Evolutionary conservation across 2,113 vertebrate genomes (phyloP).

Genomic region (Ciconia stormi): DNA sequence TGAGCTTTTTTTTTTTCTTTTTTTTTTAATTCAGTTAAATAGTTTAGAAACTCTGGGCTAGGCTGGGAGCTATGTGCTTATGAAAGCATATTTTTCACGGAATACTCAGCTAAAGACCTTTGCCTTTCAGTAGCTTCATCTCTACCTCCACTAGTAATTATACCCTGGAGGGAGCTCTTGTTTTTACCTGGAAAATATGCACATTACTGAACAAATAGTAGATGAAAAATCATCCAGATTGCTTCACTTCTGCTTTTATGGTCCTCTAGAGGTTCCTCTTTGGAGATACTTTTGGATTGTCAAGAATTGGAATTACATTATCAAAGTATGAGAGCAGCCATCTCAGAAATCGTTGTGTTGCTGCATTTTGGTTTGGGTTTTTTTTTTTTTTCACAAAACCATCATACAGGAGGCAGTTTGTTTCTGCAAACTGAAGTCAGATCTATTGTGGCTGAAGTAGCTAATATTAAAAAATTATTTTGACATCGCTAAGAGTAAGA

Average conservation of each 20-base stretch:
- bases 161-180: neutral
- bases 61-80: neutral
- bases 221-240: neutral
- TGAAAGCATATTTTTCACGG: conserved; percentile 9
- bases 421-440: neutral
- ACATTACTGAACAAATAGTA: neutral
- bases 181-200: conserved; percentile 32
- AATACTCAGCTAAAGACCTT: neutral
- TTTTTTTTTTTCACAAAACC: neutral
- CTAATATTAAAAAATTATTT: neutral
- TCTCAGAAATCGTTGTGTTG: neutral
- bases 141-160: neutral
- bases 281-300: neutral
- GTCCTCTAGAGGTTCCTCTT: neutral
- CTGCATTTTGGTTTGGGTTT: neutral
- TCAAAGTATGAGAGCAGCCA: neutral
- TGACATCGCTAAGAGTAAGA: neutral
- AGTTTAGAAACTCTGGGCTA: neutral
- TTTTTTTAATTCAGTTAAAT: neutral
- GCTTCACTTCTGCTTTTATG: neutral
- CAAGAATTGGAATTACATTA: neutral
- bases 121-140: conserved; percentile 17
- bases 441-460: neutral
- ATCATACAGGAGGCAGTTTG: neutral
- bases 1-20: neutral